phyloP scores from a whole-genome alignment of 2,888 invertebrate species.

The Bellardia bayeri region DNA sequence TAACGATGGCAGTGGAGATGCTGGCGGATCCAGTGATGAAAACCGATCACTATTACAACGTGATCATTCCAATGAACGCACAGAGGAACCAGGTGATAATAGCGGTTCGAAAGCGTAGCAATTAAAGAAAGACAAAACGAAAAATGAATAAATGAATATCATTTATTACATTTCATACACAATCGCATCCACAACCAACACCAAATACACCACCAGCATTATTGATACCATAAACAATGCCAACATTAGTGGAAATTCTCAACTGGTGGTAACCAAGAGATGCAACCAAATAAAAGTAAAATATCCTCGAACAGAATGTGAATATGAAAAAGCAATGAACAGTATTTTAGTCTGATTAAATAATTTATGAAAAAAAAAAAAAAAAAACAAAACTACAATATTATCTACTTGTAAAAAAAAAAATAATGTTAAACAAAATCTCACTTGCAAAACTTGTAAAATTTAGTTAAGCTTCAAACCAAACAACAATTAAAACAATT shows the following conservation, averaged over 20 bases:
- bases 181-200: neutral
- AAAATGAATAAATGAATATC: slow-evolving; percentile 58
- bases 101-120: slow-evolving; percentile 81
- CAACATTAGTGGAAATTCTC: neutral
- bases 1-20: slow-evolving; percentile 76
- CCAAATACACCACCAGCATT: neutral
- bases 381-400: neutral
- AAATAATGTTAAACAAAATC: slow-evolving; percentile 14
- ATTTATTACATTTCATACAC: neutral
- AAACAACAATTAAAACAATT: slow-evolving; percentile 10
- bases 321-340: slow-evolving; percentile 83
- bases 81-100: slow-evolving; percentile 74
- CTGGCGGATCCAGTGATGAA: slow-evolving; percentile 82
- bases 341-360: slow-evolving; percentile 79
- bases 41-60: slow-evolving; percentile 82
- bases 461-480: slow-evolving; percentile 73
- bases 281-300: slow-evolving; percentile 68
- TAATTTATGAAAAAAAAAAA: slow-evolving; percentile 42
- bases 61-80: slow-evolving; percentile 78
- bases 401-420: slow-evolving; percentile 50
- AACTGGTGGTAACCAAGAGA: neutral
- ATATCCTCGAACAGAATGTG: slow-evolving; percentile 81
- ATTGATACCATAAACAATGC: neutral
- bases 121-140: slow-evolving; percentile 74
- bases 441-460: slow-evolving; percentile 53